Evolutionary conservation across 2,888 invertebrate species (phyloP).

Genomic region (Lithophane leautieri): DNA sequence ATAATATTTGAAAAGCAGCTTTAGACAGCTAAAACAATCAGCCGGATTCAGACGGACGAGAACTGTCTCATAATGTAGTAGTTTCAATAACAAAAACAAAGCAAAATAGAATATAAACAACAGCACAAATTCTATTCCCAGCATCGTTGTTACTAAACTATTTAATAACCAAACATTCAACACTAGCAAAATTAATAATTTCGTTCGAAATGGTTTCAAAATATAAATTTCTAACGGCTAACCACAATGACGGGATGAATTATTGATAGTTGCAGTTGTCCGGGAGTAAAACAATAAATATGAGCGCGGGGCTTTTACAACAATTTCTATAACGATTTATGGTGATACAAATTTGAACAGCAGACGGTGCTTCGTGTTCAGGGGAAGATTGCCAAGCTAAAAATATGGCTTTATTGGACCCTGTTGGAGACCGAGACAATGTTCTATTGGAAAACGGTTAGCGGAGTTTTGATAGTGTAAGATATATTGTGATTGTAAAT

Average conservation of each 20-base stretch:
- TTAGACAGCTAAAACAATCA: not conserved
- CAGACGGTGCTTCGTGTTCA: conserved; percentile 65
- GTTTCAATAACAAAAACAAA: not conserved
- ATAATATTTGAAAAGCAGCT: conserved; percentile 11
- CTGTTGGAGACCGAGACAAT: conserved; percentile 28
- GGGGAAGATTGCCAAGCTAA: conserved; percentile 65
- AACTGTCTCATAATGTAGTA: not conserved
- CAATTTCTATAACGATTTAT: conserved; percentile 82
- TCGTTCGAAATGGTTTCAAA: conserved; percentile 18
- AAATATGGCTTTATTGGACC: conserved; percentile 55
- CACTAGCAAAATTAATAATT: conserved; percentile 47
- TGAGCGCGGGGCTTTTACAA: conserved; percentile 62
- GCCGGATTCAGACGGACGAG: not conserved
- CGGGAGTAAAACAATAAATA: conserved; percentile 72
- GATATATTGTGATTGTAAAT: conserved; percentile 43
- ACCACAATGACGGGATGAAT: conserved; percentile 64
- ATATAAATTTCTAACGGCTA: conserved; percentile 57
- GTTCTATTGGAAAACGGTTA: conserved; percentile 54
- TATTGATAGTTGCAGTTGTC: conserved; percentile 65
- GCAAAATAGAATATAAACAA: conserved; percentile 19
- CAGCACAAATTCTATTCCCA: conserved; percentile 3
- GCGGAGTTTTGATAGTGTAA: conserved; percentile 37
- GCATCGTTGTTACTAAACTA: conserved; percentile 4
- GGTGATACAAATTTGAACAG: conserved; percentile 79
- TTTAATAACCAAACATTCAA: conserved; percentile 28